Evolutionary conservation across 2,888 invertebrate genomes (phyloP).

Genomic region (Papilio gigon): DNA sequence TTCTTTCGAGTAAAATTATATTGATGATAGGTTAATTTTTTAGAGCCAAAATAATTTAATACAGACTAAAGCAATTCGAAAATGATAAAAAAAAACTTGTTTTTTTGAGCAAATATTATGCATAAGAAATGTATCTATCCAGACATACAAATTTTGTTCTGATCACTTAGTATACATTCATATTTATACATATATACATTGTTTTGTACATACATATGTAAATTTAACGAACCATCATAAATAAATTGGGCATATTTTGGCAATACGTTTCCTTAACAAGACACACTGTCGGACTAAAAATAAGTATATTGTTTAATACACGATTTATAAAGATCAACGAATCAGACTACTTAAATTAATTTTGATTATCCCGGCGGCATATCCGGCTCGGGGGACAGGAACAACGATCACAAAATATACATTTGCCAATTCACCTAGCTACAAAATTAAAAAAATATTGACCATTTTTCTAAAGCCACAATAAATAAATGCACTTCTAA

Average conservation of each 20-base stretch:
- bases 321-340: conserved; percentile 3
- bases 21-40: too few relatives aligned
- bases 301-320: conserved; percentile 11
- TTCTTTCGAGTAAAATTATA: too few relatives aligned
- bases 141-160: conserved; percentile 30
- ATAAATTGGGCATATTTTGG: conserved; percentile 9
- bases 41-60: neutral
- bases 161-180: conserved; percentile 18
- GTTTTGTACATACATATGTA: conserved; percentile 17
- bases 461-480: conserved; percentile 41
- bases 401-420: conserved; percentile 34
- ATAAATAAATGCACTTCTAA: conserved; percentile 67
- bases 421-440: conserved; percentile 32
- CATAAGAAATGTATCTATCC: conserved; percentile 10
- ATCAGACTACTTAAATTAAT: conserved; percentile 34
- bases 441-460: conserved; percentile 31
- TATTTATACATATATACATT: conserved; percentile 33
- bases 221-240: neutral
- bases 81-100: neutral
- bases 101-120: conserved; percentile 30
- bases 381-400: conserved; percentile 18
- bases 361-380: conserved; percentile 24
- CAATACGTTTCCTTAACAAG: conserved; percentile 17
- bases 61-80: neutral
- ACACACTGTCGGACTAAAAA: conserved; percentile 26